Base-by-base conservation (phyloP, 2,797 vertebrate species). In the Mastacembelus armatus region DNA sequence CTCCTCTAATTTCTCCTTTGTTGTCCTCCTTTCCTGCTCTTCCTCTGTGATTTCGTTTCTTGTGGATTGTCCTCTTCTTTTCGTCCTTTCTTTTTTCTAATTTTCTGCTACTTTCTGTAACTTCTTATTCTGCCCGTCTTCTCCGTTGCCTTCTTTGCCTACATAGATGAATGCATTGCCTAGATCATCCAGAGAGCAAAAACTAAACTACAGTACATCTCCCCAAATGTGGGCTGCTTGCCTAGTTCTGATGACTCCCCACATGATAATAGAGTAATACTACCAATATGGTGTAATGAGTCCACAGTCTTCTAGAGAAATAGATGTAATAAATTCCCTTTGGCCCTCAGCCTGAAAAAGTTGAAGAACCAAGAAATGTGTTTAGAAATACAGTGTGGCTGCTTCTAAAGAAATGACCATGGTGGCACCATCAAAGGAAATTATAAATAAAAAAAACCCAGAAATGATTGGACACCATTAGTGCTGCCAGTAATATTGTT, bases 261-360 rank as follows among this genome's bases (percentile, higher is more conserved):
- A 21, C 52, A 60, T 70, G 64, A 77, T 78, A 77, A 71, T 71
- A 50, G 50, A 77, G 55, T 61, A 60, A 78, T 58, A 57, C 62
- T 60, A 67, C 58, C 60, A 26, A 32, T 21, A 32, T 65, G 50
- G 29, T 61, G 52, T 76, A 80, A 81, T 77, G 66, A 81, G 52
- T 84, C 50, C 64, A 52, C 51, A 52, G 50, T 58, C 61, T 63
- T 65, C 44, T 55, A 45, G 36, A 63, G 51, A 54, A 54, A 51
- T 39, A 78, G 43, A 65, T 52, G 48, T 39, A 65, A 70, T 77
- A 66, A 67, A 68, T 76, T 74, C 55, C 55, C 26, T 63, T 70
- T 70, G 54, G 66, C 62, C 26, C 39, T 64, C 19, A 30, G 54
- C 55, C 64, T 40, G 45, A 78, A 73, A 73, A 74, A 24, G 38